A percentile compares a stretch with the other conserved stretches of the same genome.
phyloP scores from a whole-genome alignment of 2,113 vertebrate species.

The Perca fluviatilis region DNA sequence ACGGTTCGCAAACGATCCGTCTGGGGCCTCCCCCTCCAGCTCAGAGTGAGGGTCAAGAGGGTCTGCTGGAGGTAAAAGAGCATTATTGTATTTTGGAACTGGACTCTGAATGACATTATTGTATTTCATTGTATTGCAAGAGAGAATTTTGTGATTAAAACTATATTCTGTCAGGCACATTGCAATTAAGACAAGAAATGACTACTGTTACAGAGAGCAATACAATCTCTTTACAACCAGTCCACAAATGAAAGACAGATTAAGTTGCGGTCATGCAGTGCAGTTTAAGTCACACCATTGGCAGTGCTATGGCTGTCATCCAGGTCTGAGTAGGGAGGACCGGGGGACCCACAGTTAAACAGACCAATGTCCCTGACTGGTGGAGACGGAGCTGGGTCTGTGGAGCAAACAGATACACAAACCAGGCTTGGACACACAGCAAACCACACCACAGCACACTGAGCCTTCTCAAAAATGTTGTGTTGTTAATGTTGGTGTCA shows the following conservation, averaged over 20 bases:
- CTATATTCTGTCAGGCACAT: not conserved
- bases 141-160: constrained; percentile 8
- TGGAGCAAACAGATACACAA: constrained; percentile 73
- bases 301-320: constrained; percentile 82
- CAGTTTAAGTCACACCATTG: constrained; percentile 81
- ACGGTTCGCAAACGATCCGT: constrained; percentile 82
- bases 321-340: constrained; percentile 66
- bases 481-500: not conserved
- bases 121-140: not conserved
- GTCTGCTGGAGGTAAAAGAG: constrained; percentile 57
- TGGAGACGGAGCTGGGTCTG: constrained; percentile 91
- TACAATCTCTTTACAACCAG: not conserved
- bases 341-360: constrained; percentile 81
- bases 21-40: constrained; percentile 83
- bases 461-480: constrained; percentile 1
- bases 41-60: constrained; percentile 80
- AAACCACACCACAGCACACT: constrained; percentile 48
- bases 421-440: constrained; percentile 58
- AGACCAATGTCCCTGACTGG: constrained; percentile 92
- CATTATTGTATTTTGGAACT: not conserved
- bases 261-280: constrained; percentile 39
- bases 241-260: constrained; percentile 12
- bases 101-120: not conserved
- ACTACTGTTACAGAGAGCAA: constrained; percentile 19
- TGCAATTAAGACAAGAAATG: not conserved